Evolutionary conservation across 1,140 invertebrate genomes (phyloP).

Genomic region (Helicoverpa armigera): DNA sequence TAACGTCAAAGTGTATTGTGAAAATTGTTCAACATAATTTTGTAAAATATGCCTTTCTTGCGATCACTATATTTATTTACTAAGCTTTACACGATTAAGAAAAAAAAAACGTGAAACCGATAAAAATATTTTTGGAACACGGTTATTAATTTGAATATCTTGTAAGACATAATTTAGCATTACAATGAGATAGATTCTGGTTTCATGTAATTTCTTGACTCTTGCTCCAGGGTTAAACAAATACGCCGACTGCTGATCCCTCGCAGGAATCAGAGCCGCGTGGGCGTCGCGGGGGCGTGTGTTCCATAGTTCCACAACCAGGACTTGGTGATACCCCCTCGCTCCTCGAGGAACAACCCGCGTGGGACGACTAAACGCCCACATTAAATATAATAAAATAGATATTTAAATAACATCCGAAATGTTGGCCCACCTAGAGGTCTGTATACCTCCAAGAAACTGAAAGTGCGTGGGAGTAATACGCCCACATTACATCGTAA

Average conservation of each 20-base stretch:
- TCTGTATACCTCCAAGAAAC: conserved; percentile 18
- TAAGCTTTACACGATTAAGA: no score
- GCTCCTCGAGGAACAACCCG: not conserved
- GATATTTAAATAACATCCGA: conserved; percentile 1
- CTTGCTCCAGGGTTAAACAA: conserved; percentile 2
- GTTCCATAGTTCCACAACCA: not conserved
- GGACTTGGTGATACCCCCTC: not conserved
- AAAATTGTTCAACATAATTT: no score
- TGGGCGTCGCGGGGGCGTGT: not conserved
- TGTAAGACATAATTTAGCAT: no score
- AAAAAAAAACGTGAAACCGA: not conserved
- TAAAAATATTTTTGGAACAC: not conserved
- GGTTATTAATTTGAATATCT: no score
- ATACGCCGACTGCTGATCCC: conserved; percentile 11
- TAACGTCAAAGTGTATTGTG: no score
- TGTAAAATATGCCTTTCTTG: no score
- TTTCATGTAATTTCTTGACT: not conserved
- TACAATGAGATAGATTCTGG: no score
- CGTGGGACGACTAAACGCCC: conserved; percentile 17
- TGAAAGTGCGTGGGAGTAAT: not conserved
- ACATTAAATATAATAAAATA: conserved; percentile 11
- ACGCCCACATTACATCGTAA: not conserved
- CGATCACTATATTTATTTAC: no score
- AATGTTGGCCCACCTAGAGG: conserved; percentile 16
- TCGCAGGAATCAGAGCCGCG: not conserved